A percentile compares a stretch with the other conserved stretches of the same genome.
Evolutionary conservation across 2,797 vertebrate genomes (phyloP).

Genomic region (Phoeniculus purpureus): DNA sequence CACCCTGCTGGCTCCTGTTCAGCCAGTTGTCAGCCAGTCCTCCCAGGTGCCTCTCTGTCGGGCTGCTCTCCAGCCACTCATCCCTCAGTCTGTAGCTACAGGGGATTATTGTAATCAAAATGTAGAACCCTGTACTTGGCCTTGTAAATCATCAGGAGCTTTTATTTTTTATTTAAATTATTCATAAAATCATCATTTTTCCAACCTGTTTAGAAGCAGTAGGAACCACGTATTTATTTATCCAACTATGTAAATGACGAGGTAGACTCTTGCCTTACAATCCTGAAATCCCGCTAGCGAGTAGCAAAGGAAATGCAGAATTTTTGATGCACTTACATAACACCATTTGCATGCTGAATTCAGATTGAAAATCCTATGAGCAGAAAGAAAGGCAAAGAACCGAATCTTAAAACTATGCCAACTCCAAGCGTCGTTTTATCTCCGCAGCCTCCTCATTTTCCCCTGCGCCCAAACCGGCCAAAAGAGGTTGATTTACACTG

Average conservation of each 20-base stretch:
- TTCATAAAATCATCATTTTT: not conserved
- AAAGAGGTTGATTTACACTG: constrained; percentile 81
- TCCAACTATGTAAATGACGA: not conserved
- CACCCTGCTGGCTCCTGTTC: too few species aligned
- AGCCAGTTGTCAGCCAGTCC: too few species aligned
- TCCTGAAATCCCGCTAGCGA: not conserved
- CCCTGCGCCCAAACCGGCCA: constrained; percentile 50
- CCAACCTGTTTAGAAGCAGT: not conserved
- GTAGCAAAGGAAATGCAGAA: constrained; percentile 14
- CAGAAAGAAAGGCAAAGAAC: not conserved
- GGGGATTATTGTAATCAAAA: too few species aligned
- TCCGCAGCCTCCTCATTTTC: not conserved
- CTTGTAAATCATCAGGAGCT: too few species aligned
- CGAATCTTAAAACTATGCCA: not conserved
- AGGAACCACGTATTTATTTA: not conserved
- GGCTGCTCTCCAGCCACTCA: too few species aligned
- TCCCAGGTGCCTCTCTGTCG: too few species aligned
- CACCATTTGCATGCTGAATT: constrained; percentile 41
- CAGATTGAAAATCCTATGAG: not conserved
- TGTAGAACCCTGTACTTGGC: too few species aligned
- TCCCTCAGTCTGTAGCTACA: too few species aligned
- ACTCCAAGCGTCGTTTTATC: not conserved
- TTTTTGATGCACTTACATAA: not conserved
- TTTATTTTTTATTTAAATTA: not conserved
- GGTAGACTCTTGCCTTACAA: not conserved